Percentiles rank a stretch among this genome's conserved stretches.
phyloP scores from a whole-genome alignment of 2,113 vertebrate genomes.

The Calyptommatus sinebrachiatus region DNA sequence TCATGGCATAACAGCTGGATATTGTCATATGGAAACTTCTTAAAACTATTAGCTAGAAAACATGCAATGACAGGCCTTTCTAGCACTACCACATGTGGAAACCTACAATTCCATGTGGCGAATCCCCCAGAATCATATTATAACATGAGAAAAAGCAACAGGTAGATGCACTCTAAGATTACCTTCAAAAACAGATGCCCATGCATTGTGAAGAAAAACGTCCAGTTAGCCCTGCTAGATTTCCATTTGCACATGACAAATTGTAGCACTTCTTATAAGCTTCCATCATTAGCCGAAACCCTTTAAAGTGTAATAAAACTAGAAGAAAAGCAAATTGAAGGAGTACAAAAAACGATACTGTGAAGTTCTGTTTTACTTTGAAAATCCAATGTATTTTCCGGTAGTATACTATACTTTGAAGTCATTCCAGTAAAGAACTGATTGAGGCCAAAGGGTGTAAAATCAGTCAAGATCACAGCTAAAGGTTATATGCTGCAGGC shows the following conservation, averaged over 20 bases:
- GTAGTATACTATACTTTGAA: neutral
- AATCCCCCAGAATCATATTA: too few relatives aligned
- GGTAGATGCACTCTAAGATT: too few relatives aligned
- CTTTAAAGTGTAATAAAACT: neutral
- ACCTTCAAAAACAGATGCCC: too few relatives aligned
- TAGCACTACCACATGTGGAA: too few relatives aligned
- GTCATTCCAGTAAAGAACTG: slow-evolving; percentile 9
- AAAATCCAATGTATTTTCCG: slow-evolving; percentile 22
- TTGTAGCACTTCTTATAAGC: neutral
- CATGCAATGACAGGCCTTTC: too few relatives aligned
- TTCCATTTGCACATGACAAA: neutral
- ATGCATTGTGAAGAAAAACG: too few relatives aligned
- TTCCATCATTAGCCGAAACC: neutral
- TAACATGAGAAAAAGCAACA: too few relatives aligned
- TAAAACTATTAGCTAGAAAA: too few relatives aligned
- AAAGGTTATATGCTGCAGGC: neutral
- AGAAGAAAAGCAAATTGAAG: neutral
- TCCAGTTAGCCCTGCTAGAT: too few relatives aligned
- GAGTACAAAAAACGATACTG: neutral
- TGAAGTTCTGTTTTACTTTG: neutral
- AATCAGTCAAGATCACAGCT: slow-evolving; percentile 26
- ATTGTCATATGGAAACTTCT: too few relatives aligned
- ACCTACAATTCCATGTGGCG: too few relatives aligned
- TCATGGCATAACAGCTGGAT: too few relatives aligned
- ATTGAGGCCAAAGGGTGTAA: neutral